Evolutionary conservation across 2,888 invertebrate genomes (phyloP).

Genomic region (Dione juno): DNA sequence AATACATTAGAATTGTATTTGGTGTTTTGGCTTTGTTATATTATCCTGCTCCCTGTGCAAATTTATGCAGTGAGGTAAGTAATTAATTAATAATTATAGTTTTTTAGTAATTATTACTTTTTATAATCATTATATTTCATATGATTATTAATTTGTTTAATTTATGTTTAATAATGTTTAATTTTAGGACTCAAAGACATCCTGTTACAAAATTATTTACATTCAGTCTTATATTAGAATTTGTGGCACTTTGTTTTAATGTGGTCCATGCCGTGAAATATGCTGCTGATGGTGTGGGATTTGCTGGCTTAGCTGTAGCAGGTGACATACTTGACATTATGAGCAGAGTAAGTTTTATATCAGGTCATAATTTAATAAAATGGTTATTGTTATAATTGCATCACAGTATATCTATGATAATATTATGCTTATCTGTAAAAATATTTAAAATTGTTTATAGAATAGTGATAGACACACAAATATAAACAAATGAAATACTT

Average conservation of each 20-base stretch:
- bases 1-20: slow-evolving; percentile 96
- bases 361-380: background rate
- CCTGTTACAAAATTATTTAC: slow-evolving; percentile 96
- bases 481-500: too few species aligned
- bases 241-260: slow-evolving; percentile 93
- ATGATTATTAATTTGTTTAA: too few species aligned
- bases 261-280: slow-evolving; percentile 94
- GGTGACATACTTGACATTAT: slow-evolving; percentile 97
- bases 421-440: too few species aligned
- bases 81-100: slow-evolving; percentile 26
- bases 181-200: slow-evolving; percentile 90
- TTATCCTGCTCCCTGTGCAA: slow-evolving; percentile 94
- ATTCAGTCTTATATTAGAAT: slow-evolving; percentile 92
- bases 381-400: too few species aligned
- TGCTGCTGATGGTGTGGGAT: slow-evolving; percentile 95
- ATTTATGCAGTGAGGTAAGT: slow-evolving; percentile 90
- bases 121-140: too few species aligned
- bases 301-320: slow-evolving; percentile 90
- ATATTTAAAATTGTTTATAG: too few species aligned
- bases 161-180: too few species aligned
- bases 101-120: too few species aligned
- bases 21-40: slow-evolving; percentile 93
- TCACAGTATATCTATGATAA: too few species aligned
- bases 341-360: slow-evolving; percentile 87
- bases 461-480: too few species aligned